Base-by-base conservation (phyloP, 2,113 vertebrate species). In the Pungitius pungitius region DNA sequence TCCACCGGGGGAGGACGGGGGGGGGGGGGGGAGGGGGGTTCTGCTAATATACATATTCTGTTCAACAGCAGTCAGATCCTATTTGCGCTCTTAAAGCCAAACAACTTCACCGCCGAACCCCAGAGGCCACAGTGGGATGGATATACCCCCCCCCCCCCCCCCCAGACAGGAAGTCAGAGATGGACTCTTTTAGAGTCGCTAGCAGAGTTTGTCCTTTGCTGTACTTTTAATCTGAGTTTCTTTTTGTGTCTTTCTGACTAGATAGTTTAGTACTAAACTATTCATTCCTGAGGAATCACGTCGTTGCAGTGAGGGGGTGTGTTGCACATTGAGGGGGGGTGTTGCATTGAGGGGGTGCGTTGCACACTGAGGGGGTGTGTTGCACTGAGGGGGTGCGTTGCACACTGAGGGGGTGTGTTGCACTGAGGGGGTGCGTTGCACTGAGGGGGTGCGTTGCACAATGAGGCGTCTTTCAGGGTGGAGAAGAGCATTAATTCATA, bases 41-140 rank as follows among this genome's bases (percentile, higher is more conserved):
- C 64, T 65, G 13, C 47, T 85, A 20, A 74, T 86, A 75, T 70
- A 63, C 52, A 76, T 63, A 78, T 64, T 78, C 58, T 54, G 57
- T 58, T 39, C 37, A 80, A 42, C 69, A 72, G 64, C 40, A 67
- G 84, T 78, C 68, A 42, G 58, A 87, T 79, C 78, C 85, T 77
- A 70, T 89, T 87, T 84, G 63, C 9, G 63, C 74, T 45, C 82
- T 70, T 78, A 84, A 81, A 74, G 51, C 75, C 42, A 78, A 52
- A 40, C 61, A 52, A 40, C 61, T 73, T 80, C 73, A 62, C 22
- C 42, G 0, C n/a, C 9, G 24, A 74, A 47, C n/a, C 60, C 77
- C 69, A 40, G 0, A 8, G 47, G 65, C 62, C 43, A n/a, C 43
- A n/a, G 17, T 2, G 42, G 9, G 8, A 64, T 35, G 37, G 72